These are phyloP conservation scores for Xerus inauris DNA, from an alignment of 2,113 vertebrate species.

Conservation along the genomic window DNA sequence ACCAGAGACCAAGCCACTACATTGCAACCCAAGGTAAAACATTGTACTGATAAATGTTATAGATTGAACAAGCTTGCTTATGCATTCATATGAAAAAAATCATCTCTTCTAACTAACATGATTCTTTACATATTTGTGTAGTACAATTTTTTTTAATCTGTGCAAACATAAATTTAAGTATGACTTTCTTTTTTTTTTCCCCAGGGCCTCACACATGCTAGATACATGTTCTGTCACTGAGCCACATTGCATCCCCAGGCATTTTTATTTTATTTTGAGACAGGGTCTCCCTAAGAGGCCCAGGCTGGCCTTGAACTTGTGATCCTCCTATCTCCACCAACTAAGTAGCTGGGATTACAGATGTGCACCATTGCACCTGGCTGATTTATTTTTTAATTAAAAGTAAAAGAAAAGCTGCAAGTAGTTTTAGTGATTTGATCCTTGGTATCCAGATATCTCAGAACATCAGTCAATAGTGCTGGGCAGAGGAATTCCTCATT, in stretches of 20 bases:
- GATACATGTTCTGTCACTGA: too few species aligned
- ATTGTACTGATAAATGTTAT: slow-evolving; percentile 33
- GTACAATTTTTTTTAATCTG: background rate
- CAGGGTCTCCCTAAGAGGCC: too few species aligned
- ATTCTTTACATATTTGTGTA: slow-evolving; percentile 35
- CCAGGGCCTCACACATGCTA: too few species aligned
- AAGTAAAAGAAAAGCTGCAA: slow-evolving; percentile 59
- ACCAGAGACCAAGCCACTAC: slow-evolving; percentile 99
- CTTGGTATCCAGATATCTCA: background rate
- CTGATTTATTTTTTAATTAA: slow-evolving; percentile 54
- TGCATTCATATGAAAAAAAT: background rate
- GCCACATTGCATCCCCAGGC: too few species aligned
- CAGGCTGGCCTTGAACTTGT: too few species aligned
- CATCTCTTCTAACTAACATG: background rate
- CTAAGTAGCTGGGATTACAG: too few species aligned
- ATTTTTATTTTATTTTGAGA: too few species aligned
- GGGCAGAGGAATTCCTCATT: background rate
- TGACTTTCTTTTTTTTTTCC: too few species aligned
- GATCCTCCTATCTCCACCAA: too few species aligned
- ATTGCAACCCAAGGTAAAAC: slow-evolving; percentile 98
- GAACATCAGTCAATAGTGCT: slow-evolving; percentile 30
- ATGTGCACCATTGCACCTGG: too few species aligned
- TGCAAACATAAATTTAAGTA: slow-evolving; percentile 59
- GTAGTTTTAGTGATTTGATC: background rate
- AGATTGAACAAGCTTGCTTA: background rate